These are phyloP conservation scores for Stomatorhinus ivindoensis DNA, from an alignment of 2,113 vertebrate genomes.

Conservation along the genomic window DNA sequence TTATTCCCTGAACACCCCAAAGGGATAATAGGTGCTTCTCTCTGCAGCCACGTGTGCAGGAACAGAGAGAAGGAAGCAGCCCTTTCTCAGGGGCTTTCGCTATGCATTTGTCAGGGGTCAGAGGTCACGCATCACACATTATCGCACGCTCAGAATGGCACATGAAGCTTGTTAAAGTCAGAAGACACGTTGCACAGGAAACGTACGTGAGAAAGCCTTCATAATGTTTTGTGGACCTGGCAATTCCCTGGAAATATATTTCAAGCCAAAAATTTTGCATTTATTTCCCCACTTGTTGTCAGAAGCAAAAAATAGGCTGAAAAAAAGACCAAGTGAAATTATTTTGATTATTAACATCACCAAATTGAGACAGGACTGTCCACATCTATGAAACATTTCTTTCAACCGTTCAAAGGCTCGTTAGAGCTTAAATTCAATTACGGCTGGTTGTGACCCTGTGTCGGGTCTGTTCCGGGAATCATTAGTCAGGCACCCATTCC, in stretches of 20 bases:
- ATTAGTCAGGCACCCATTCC: slow-evolving; percentile 71
- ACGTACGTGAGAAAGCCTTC: slow-evolving; percentile 28
- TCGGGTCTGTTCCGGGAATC: slow-evolving; percentile 78
- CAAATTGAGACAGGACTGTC: slow-evolving; percentile 71
- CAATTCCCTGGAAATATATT: neutral
- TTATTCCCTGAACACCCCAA: neutral
- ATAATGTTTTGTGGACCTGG: slow-evolving; percentile 19
- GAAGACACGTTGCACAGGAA: slow-evolving; percentile 44
- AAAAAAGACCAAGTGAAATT: slow-evolving; percentile 48
- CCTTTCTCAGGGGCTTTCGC: neutral
- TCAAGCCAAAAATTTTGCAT: slow-evolving; percentile 26
- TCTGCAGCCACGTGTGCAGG: neutral
- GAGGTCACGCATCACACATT: slow-evolving; percentile 25
- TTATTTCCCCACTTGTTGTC: slow-evolving; percentile 34
- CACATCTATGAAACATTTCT: slow-evolving; percentile 73
- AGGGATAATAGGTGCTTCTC: neutral
- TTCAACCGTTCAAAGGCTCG: slow-evolving; percentile 73
- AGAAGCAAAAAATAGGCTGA: slow-evolving; percentile 39
- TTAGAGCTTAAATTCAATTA: slow-evolving; percentile 79
- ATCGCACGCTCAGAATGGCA: slow-evolving; percentile 33
- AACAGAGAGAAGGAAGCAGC: neutral
- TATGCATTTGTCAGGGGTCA: slow-evolving; percentile 32
- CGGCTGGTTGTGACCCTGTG: slow-evolving; percentile 70
- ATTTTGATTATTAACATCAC: slow-evolving; percentile 55
- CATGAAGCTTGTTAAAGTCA: slow-evolving; percentile 52